A percentile compares a stretch with the other conserved stretches of the same genome.
Evolutionary conservation across 2,797 vertebrate species (phyloP).

Genomic region (Spinus pinus): DNA sequence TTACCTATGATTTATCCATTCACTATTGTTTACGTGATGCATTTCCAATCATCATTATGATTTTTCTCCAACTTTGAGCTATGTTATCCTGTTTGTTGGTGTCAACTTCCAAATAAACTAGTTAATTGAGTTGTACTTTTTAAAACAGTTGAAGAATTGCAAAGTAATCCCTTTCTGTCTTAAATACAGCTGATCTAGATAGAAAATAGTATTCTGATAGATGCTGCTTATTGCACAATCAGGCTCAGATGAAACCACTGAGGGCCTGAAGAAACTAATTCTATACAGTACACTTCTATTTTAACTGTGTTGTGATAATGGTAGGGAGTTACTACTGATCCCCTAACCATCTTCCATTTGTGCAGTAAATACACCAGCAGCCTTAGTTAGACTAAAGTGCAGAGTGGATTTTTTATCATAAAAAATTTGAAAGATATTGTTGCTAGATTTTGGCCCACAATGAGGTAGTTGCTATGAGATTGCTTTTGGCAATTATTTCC

Average conservation of each 20-base stretch:
- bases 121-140: background rate
- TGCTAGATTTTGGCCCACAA: background rate
- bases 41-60: background rate
- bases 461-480: background rate
- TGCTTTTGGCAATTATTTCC: background rate
- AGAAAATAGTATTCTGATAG: background rate
- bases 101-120: background rate
- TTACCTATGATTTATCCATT: background rate
- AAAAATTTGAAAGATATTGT: background rate
- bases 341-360: background rate
- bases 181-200: background rate
- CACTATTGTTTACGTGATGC: background rate
- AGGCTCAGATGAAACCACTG: background rate
- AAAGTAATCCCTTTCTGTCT: background rate
- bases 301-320: background rate
- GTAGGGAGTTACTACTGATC: background rate
- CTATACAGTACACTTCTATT: background rate
- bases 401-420: background rate
- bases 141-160: background rate
- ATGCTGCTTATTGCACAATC: background rate
- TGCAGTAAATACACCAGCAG: background rate
- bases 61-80: background rate
- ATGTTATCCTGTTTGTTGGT: background rate
- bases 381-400: background rate
- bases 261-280: background rate